Percentiles rank a stretch among this genome's conserved stretches.
Conservation (phyloP, 2,113 vertebrate genomes). For the Antennarius striatus region DNA sequence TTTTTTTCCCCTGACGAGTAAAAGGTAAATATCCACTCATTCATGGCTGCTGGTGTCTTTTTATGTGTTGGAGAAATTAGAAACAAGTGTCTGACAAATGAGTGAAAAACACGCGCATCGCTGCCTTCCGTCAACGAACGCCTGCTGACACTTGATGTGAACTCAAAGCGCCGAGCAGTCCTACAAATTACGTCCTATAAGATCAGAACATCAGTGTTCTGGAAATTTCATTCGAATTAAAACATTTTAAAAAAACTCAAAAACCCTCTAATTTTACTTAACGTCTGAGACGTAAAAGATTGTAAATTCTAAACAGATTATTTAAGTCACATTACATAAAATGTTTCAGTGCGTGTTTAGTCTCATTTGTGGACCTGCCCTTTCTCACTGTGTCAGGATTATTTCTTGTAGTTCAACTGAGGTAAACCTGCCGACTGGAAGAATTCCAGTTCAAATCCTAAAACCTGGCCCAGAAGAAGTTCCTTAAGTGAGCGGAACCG, state of each 20-base stretch:
- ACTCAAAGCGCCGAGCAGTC: background rate
- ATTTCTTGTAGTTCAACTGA: constrained; percentile 45
- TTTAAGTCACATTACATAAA: no score
- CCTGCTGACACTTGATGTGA: constrained; percentile 31
- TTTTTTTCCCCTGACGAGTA: no score
- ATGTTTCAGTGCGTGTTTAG: no score
- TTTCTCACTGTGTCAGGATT: no score
- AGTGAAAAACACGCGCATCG: constrained; percentile 15
- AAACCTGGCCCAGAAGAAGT: constrained; percentile 48
- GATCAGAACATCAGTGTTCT: no score
- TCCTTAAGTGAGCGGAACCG: constrained; percentile 33
- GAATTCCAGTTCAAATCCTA: constrained; percentile 55
- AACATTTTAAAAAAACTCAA: background rate
- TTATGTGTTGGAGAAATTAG: constrained; percentile 35
- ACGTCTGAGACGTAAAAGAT: no score
- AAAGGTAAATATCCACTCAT: no score
- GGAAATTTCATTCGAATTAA: no score
- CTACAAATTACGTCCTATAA: no score
- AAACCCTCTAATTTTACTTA: no score
- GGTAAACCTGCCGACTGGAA: constrained; percentile 65
- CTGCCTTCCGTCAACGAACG: constrained; percentile 43
- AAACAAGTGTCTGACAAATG: constrained; percentile 52
- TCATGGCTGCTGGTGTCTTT: constrained; percentile 6
- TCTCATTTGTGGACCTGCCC: background rate
- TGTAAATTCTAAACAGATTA: no score